Base-by-base conservation (phyloP, 2,797 vertebrate genomes). In the Cyprinodon diabolis region DNA sequence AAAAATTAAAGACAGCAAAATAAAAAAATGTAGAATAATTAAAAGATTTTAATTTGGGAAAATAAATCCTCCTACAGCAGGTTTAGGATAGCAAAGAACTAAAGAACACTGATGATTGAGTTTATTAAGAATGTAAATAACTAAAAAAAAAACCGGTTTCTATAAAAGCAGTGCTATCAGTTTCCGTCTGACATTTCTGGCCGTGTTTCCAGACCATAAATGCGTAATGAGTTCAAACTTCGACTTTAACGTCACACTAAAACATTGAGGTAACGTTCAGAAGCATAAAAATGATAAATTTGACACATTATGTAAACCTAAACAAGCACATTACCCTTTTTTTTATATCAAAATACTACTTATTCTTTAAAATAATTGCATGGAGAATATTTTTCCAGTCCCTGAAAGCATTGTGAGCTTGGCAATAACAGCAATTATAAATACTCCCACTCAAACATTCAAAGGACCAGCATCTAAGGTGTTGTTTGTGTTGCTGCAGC, bases 381-480 rank as follows among this genome's bases (percentile, higher is more conserved):
- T 57, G 57, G 35, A 77, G 54, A 68, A 72, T 70, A 56, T 78
- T 79, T 76, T 71, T 47, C 3, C 76, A 43, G 54, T 37, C 19
- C 47, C 67, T 68, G 70, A 71, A 69, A 79, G 67, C 48, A 74
- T 58, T 49, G n/a, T 3, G 48, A 11, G 67, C 17, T 77, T 57
- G 63, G 40, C 71, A 79, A 72, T 71, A 75, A 68, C 43, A 75
- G 47, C 66, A 79, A 74, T 71, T 77, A 72, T 43, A n/a, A 63
- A 63, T 63, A 10, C 71, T 68, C 78, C 72, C 40, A 63, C 70
- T 40, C 73, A 73, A 68, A 47, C 47, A 19, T 43, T 3, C 1
- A 67, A 78, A 72, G 77, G 23, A 75, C 49, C 37, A 70, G 66
- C 73, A 76, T 82, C 71, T 37, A 66, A 66, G 30, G 47, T n/a